phyloP scores from a whole-genome alignment of 2,888 invertebrate species.

The Horisme vitalbata region DNA sequence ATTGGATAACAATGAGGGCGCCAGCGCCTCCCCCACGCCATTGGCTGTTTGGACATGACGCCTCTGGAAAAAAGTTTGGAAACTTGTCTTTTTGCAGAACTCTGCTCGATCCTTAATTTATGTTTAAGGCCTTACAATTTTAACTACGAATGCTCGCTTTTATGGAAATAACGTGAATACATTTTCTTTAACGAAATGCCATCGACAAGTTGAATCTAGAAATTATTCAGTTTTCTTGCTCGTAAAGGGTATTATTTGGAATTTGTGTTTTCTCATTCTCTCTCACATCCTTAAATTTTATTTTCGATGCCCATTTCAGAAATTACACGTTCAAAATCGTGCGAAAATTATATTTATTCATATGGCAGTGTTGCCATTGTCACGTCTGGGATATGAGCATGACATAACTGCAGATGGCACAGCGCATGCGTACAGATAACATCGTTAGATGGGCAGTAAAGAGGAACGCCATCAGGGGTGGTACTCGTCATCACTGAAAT shows the following conservation, averaged over 20 bases:
- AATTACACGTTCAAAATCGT: slow-evolving; percentile 41
- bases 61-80: slow-evolving; percentile 37
- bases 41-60: slow-evolving; percentile 56
- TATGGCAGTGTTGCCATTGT: slow-evolving; percentile 47
- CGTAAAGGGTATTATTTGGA: slow-evolving; percentile 21
- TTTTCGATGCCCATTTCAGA: slow-evolving; percentile 35
- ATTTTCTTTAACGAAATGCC: slow-evolving; percentile 20
- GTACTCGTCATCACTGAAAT: slow-evolving; percentile 71
- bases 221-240: slow-evolving; percentile 22
- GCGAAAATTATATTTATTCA: slow-evolving; percentile 46
- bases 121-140: slow-evolving; percentile 11
- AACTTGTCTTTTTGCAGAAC: slow-evolving; percentile 22
- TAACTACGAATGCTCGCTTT: slow-evolving; percentile 15
- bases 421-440: slow-evolving; percentile 72
- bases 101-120: slow-evolving; percentile 15
- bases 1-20: slow-evolving; percentile 82
- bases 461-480: slow-evolving; percentile 53
- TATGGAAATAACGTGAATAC: slow-evolving; percentile 22
- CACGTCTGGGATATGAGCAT: slow-evolving; percentile 48
- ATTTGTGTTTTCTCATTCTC: slow-evolving; percentile 30
- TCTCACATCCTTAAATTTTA: slow-evolving; percentile 32
- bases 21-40: slow-evolving; percentile 64
- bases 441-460: slow-evolving; percentile 72
- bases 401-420: slow-evolving; percentile 43
- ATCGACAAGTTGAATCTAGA: slow-evolving; percentile 18